Evolutionary conservation across 1,140 invertebrate species (phyloP).

Genomic region (Nymphalis io): DNA sequence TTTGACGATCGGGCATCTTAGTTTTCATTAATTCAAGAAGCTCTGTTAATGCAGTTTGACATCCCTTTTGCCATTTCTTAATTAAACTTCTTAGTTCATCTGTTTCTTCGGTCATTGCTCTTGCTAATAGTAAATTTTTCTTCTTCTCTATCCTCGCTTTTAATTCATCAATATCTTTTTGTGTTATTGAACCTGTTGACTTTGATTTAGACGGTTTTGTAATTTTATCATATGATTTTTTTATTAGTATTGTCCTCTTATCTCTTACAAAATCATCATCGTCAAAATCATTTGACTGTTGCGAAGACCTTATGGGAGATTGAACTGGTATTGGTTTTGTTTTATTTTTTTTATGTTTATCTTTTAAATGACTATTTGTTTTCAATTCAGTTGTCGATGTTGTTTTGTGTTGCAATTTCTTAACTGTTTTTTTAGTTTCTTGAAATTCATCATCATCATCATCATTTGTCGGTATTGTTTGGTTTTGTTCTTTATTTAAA

Average conservation of each 20-base stretch:
- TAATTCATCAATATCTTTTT: slow-evolving; percentile 69
- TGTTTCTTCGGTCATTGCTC: slow-evolving; percentile 61
- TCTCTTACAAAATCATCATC: slow-evolving; percentile 66
- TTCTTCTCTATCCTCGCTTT: slow-evolving; percentile 64
- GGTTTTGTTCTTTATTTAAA: slow-evolving; percentile 47
- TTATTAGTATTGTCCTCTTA: slow-evolving; percentile 61
- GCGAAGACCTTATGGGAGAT: slow-evolving; percentile 38
- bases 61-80: slow-evolving; percentile 74
- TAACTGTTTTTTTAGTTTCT: slow-evolving; percentile 36
- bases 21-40: slow-evolving; percentile 68
- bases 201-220: slow-evolving; percentile 61
- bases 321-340: slow-evolving; percentile 21
- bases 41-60: slow-evolving; percentile 67
- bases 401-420: slow-evolving; percentile 48
- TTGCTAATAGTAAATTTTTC: slow-evolving; percentile 63
- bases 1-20: slow-evolving; percentile 61
- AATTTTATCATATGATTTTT: slow-evolving; percentile 66
- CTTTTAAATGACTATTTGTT: slow-evolving; percentile 32
- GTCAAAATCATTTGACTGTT: slow-evolving; percentile 52
- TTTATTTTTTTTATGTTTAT: slow-evolving; percentile 33
- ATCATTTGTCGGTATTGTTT: slow-evolving; percentile 27
- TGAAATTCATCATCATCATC: slow-evolving; percentile 55
- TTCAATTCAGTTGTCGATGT: slow-evolving; percentile 43
- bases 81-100: slow-evolving; percentile 64
- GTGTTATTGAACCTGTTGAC: slow-evolving; percentile 72